These are phyloP conservation scores for Parelbella ahira DNA, from an alignment of 2,888 invertebrate species.

Conservation along the genomic window DNA sequence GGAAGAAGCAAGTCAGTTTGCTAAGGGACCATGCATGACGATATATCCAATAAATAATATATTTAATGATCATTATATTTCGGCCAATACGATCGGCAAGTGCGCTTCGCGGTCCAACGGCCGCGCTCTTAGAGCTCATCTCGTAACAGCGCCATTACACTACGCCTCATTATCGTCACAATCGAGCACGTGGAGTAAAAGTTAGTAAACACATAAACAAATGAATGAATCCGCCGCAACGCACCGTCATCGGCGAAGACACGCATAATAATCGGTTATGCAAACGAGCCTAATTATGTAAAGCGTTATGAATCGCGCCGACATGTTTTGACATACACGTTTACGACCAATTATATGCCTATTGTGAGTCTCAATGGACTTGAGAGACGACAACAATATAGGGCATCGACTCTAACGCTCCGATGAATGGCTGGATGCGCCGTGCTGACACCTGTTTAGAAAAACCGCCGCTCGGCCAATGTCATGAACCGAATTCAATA, in stretches of 20 bases:
- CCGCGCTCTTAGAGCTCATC: slow-evolving; percentile 33
- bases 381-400: slow-evolving; percentile 72
- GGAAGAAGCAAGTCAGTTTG: too few species aligned
- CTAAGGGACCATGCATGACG: too few species aligned
- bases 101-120: too few species aligned
- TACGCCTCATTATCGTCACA: slow-evolving; percentile 53
- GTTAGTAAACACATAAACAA: slow-evolving; percentile 72
- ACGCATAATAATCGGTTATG: slow-evolving; percentile 77
- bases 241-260: slow-evolving; percentile 64
- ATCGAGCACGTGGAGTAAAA: slow-evolving; percentile 70
- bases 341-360: slow-evolving; percentile 71
- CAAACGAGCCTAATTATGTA: slow-evolving; percentile 76
- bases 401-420: slow-evolving; percentile 65
- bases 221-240: slow-evolving; percentile 73
- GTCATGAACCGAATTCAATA: slow-evolving; percentile 65
- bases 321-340: slow-evolving; percentile 71
- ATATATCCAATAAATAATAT: too few species aligned
- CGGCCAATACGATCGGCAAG: too few species aligned
- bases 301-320: slow-evolving; percentile 62
- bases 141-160: slow-evolving; percentile 56
- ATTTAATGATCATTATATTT: too few species aligned
- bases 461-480: slow-evolving; percentile 47
- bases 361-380: slow-evolving; percentile 76
- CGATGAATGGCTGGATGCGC: slow-evolving; percentile 51
- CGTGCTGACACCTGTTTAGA: slow-evolving; percentile 63